phyloP scores from a whole-genome alignment of 1,140 invertebrate genomes.

The Drosophila santomea region DNA sequence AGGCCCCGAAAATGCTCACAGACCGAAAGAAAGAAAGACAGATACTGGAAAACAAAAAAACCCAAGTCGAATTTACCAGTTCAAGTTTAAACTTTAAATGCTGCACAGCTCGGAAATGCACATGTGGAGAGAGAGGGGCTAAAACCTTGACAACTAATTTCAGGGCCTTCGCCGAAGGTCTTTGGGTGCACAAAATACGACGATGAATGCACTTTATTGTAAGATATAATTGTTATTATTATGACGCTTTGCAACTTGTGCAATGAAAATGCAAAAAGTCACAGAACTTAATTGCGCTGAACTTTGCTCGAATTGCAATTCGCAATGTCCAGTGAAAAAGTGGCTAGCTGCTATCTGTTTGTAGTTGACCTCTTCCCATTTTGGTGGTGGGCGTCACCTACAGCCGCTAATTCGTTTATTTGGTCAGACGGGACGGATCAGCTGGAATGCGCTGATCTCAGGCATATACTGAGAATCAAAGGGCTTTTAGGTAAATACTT shows the following conservation, averaged over 20 bases:
- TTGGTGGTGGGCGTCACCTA: slow-evolving; percentile 9
- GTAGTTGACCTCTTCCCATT: slow-evolving; percentile 61
- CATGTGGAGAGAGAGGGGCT: slow-evolving; percentile 16
- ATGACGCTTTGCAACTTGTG: slow-evolving; percentile 40
- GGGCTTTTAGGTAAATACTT: slow-evolving; percentile 15
- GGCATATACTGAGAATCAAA: not conserved
- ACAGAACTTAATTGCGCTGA: slow-evolving; percentile 68
- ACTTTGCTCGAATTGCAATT: slow-evolving; percentile 65
- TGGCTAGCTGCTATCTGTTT: slow-evolving; percentile 27
- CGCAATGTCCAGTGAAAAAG: slow-evolving; percentile 10
- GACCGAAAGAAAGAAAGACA: slow-evolving; percentile 27
- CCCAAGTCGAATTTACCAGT: slow-evolving; percentile 67
- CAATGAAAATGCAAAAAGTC: slow-evolving; percentile 61
- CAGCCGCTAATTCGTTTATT: slow-evolving; percentile 11
- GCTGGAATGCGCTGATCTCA: slow-evolving; percentile 24
- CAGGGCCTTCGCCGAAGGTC: slow-evolving; percentile 72
- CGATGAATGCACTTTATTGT: slow-evolving; percentile 68
- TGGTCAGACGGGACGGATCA: not conserved
- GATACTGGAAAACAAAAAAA: slow-evolving; percentile 44
- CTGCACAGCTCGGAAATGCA: slow-evolving; percentile 70
- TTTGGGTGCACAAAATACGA: slow-evolving; percentile 66
- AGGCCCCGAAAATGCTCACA: slow-evolving; percentile 18
- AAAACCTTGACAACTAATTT: slow-evolving; percentile 77
- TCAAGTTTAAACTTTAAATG: slow-evolving; percentile 71
- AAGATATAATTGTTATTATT: slow-evolving; percentile 58